Base-by-base conservation (phyloP, 2,888 invertebrate genomes). In the Trissolcus japonicus region DNA sequence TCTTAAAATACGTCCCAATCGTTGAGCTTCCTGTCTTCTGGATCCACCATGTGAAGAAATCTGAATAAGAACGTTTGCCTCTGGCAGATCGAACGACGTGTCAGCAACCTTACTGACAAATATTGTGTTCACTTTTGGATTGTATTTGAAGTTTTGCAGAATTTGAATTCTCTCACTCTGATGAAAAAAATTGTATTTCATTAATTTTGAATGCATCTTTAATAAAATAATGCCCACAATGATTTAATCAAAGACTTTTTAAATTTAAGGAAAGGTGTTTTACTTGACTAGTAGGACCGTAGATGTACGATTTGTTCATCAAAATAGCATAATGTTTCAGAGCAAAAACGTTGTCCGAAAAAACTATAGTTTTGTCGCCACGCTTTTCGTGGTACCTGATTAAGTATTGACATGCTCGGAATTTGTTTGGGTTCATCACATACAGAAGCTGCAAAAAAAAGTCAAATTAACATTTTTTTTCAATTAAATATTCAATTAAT, bases 41-140 rank as follows among this genome's bases (percentile, higher is more conserved):
- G 99, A 99, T 4, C 99, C 99, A 73, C 99, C 99, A 88, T 99
- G 99, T 1, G 99, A 98, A 0, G 99, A 99, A 77, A 99, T 98
- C 91, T 99, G 99, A 83, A 99, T 97, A 29, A 99, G 91, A 0
- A 99, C 99, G 89, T 99, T 99, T 0, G 99, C 99, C 90, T 99
- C 99, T 0, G 99, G 99, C 86, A 99, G 92, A 92, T 99, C 99
- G 89, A 99, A 99, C 65, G 98, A 99, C 0, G 99, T 99, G 87
- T 99, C 99, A 0, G 99, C 99, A 6, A 99, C 98, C 92, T 99
- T 99, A 83, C 98, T 98, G 71, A 99, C 99, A 89, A 99, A 99
- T 85, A 99, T 99, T 0, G 99, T 99, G 89, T 98, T 99, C 79
- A 91, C 98, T 92, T 98, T 98, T 0, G 96, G 97, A 89, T 99